Evolutionary conservation across 2,888 invertebrate genomes (phyloP).

Genomic region (Spodoptera picta): DNA sequence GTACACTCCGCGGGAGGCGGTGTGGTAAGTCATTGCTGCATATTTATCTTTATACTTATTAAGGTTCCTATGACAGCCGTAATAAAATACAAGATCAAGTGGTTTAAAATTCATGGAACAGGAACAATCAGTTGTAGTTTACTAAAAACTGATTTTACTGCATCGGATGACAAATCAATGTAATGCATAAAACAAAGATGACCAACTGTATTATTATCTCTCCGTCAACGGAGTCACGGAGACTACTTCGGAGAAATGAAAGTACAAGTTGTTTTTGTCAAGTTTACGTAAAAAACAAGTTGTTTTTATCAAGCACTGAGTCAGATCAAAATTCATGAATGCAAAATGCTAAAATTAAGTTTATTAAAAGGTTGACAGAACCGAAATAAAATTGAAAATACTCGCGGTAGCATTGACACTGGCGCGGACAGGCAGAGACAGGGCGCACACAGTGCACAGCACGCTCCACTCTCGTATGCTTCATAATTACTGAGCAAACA

Average conservation of each 20-base stretch:
- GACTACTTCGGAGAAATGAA: slow-evolving; percentile 25
- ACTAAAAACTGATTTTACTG: too few species aligned
- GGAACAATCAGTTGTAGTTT: too few species aligned
- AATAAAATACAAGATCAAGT: too few species aligned
- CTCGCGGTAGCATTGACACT: slow-evolving; percentile 72
- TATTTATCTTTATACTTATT: neutral
- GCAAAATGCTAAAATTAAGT: slow-evolving; percentile 46
- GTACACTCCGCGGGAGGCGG: slow-evolving; percentile 96
- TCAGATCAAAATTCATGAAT: slow-evolving; percentile 43
- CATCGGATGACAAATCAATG: too few species aligned
- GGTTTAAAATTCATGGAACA: too few species aligned
- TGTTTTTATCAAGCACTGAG: slow-evolving; percentile 12
- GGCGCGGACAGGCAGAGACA: slow-evolving; percentile 27
- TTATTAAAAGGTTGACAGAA: slow-evolving; percentile 55
- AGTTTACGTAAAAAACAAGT: slow-evolving; percentile 20
- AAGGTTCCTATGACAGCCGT: too few species aligned
- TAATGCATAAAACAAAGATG: neutral
- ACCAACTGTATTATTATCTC: neutral
- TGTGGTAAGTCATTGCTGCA: slow-evolving; percentile 90
- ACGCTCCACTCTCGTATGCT: slow-evolving; percentile 61
- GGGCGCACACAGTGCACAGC: slow-evolving; percentile 42
- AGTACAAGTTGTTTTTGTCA: slow-evolving; percentile 23
- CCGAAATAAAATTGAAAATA: slow-evolving; percentile 61
- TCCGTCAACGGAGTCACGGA: neutral
- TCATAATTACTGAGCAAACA: slow-evolving; percentile 70